These are phyloP conservation scores for Poeciliopsis occidentalis DNA, from an alignment of 2,113 vertebrate species.

Conservation along the genomic window DNA sequence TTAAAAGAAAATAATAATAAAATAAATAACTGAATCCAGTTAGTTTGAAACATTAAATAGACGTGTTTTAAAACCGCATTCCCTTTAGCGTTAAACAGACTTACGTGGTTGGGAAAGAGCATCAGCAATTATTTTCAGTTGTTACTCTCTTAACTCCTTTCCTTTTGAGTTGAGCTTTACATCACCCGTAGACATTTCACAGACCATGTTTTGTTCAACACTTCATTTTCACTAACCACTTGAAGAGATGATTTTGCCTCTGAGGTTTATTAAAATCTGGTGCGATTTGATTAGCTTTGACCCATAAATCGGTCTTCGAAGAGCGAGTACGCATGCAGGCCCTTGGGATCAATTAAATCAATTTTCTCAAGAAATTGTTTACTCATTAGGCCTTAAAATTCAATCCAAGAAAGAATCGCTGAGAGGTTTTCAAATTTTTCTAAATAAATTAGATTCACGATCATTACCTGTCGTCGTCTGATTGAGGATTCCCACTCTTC, in stretches of 20 bases:
- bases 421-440: conserved; percentile 12
- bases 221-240: conserved; percentile 4
- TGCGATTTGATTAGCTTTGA: conserved; percentile 8
- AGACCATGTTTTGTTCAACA: background rate
- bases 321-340: background rate
- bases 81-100: background rate
- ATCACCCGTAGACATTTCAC: background rate
- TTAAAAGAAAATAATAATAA: too few relatives aligned
- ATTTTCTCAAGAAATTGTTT: conserved; percentile 15
- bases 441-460: conserved; percentile 11
- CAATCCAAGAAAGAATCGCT: conserved; percentile 11
- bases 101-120: background rate
- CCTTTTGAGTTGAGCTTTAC: background rate
- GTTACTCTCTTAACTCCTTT: background rate
- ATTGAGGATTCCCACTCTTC: background rate
- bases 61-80: background rate
- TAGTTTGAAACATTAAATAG: background rate
- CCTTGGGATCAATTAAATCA: conserved; percentile 19
- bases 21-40: background rate
- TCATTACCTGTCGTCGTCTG: conserved; percentile 6
- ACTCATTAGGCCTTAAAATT: conserved; percentile 9
- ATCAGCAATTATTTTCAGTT: background rate
- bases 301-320: conserved; percentile 3
- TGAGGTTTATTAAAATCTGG: conserved; percentile 17
- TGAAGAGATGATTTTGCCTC: conserved; percentile 16